Percentiles rank a stretch among this genome's conserved stretches.
phyloP scores from a whole-genome alignment of 2,797 vertebrate genomes.

The Orestias chungarensis region DNA sequence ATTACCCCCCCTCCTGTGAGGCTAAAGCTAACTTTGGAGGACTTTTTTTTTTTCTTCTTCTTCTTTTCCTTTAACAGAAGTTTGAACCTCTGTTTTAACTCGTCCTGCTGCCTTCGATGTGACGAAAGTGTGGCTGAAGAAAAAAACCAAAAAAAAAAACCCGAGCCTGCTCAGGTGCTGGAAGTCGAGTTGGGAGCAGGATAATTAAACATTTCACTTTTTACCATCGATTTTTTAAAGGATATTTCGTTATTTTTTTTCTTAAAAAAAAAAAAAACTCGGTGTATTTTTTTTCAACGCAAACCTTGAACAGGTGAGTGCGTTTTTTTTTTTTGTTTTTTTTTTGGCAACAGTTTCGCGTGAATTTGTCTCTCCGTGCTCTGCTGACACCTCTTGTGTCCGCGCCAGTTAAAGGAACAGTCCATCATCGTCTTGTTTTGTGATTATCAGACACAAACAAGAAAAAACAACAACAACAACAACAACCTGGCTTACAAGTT shows the following conservation, averaged over 20 bases:
- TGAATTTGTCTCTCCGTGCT: slow-evolving; percentile 28
- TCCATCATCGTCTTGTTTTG: slow-evolving; percentile 14
- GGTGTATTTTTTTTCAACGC: slow-evolving; percentile 25
- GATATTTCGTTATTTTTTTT: neutral
- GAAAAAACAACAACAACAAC: too few relatives aligned
- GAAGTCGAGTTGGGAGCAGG: neutral
- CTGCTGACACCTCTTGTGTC: slow-evolving; percentile 56
- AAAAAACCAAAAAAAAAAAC: slow-evolving; percentile 1
- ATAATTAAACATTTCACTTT: neutral
- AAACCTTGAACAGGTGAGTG: slow-evolving; percentile 50
- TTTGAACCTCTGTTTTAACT: slow-evolving; percentile 11
- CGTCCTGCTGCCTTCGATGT: slow-evolving; percentile 15
- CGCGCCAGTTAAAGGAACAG: slow-evolving; percentile 39
- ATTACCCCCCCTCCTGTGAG: neutral
- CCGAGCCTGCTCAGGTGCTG: slow-evolving; percentile 65
- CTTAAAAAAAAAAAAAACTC: too few relatives aligned
- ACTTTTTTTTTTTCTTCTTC: too few relatives aligned
- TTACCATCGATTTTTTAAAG: neutral
- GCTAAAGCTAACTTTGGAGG: slow-evolving; percentile 13
- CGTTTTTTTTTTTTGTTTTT: neutral
- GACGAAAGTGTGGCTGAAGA: slow-evolving; percentile 12
- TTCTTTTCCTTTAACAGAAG: slow-evolving; percentile 20
- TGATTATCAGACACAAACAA: neutral
- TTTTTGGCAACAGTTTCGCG: neutral
- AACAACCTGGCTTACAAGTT: neutral